Conservation (phyloP, 1,140 invertebrate species). For the Platorchestia sp. region DNA sequence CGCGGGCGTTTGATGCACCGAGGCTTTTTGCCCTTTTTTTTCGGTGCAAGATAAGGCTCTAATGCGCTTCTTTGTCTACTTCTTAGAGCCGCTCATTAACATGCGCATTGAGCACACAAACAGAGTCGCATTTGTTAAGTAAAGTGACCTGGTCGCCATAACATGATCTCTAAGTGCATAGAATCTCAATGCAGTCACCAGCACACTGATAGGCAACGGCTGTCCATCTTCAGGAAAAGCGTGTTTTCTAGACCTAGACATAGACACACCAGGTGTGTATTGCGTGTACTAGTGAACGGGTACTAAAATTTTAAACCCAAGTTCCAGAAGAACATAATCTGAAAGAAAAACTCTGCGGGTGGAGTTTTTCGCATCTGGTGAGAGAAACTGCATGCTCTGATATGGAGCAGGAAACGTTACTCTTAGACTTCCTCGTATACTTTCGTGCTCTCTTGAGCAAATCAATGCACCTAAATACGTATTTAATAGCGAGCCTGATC, state of each 20-base stretch:
- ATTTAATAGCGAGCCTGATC: not conserved
- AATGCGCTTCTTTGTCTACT: slow-evolving; percentile 12
- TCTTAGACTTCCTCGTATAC: too few species aligned
- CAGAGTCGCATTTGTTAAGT: not conserved
- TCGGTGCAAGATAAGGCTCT: not conserved
- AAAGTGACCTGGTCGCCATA: not conserved
- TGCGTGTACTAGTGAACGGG: not conserved
- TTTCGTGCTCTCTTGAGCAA: too few species aligned
- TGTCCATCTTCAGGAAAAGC: not conserved
- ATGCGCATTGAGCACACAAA: slow-evolving; percentile 10
- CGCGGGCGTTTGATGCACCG: not conserved
- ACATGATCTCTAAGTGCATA: not conserved
- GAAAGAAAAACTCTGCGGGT: not conserved
- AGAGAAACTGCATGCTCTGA: not conserved
- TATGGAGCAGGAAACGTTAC: too few species aligned
- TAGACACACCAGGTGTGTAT: not conserved
- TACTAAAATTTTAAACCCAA: not conserved
- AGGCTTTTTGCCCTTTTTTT: not conserved
- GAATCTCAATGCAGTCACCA: not conserved
- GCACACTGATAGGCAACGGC: not conserved
- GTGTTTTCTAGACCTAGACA: not conserved
- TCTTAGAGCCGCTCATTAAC: not conserved
- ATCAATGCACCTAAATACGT: too few species aligned
- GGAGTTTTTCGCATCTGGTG: not conserved
- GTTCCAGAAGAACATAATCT: not conserved